Evolutionary conservation across 92 coral and sea anemone species (phyloP).

Genomic region (Meandrina meandrites): DNA sequence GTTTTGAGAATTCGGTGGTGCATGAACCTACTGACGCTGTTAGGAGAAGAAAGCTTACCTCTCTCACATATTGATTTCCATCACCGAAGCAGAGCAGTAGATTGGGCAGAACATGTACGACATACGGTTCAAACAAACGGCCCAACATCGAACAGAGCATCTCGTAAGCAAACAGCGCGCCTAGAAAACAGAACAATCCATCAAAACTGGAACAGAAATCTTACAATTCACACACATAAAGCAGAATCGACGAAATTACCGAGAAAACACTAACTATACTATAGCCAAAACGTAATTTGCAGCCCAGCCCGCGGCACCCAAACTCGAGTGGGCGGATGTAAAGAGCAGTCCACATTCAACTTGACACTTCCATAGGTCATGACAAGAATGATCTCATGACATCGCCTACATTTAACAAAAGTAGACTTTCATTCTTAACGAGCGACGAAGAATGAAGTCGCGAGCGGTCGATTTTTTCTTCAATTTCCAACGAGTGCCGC

Average conservation of each 20-base stretch:
- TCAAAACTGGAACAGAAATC: background rate
- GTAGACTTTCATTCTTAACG: too few species aligned
- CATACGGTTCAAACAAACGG: conserved; percentile 94
- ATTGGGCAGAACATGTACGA: conserved; percentile 91
- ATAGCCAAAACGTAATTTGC: too few species aligned
- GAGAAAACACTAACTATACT: background rate
- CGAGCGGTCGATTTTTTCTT: too few species aligned
- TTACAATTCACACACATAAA: background rate
- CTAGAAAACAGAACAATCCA: conserved; percentile 34
- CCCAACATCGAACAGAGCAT: conserved; percentile 98
- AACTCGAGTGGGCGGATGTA: too few species aligned
- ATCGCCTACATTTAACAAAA: too few species aligned
- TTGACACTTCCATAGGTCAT: too few species aligned
- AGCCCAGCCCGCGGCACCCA: too few species aligned
- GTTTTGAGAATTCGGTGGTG: too few species aligned
- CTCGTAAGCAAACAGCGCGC: conserved; percentile 97
- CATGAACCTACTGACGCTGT: background rate
- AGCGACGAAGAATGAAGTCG: too few species aligned
- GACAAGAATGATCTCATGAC: too few species aligned
- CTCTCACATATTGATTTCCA: conserved; percentile 91
- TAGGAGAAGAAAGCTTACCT: conserved; percentile 63
- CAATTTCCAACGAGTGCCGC: background rate
- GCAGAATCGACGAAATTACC: background rate
- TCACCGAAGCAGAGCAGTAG: conserved; percentile 97
- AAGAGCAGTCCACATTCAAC: background rate